phyloP scores from a whole-genome alignment of 2,113 vertebrate species.

The Cebidichthys violaceus region DNA sequence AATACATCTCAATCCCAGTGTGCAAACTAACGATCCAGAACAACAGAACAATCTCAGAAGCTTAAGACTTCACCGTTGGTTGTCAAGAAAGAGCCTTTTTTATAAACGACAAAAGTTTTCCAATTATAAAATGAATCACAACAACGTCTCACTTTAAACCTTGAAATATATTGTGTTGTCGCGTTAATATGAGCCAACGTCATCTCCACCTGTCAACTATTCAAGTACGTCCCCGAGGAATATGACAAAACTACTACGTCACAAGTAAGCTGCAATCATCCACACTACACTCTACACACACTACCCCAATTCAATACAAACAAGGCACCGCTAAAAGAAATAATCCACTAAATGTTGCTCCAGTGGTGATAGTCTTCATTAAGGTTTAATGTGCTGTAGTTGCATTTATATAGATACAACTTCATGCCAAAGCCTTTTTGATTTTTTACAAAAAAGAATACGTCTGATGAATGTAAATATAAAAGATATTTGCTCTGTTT shows the following conservation, averaged over 20 bases:
- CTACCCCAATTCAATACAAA: neutral
- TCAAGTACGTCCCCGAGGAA: neutral
- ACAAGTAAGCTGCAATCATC: neutral
- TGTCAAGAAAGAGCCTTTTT: neutral
- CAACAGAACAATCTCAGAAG: neutral
- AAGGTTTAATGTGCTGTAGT: neutral
- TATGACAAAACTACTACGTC: neutral
- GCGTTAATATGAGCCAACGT: neutral
- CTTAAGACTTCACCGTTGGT: neutral
- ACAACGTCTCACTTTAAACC: neutral
- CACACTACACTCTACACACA: neutral
- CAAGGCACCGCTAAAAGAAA: neutral
- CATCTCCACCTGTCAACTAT: neutral
- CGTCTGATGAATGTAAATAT: neutral
- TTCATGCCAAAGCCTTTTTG: neutral
- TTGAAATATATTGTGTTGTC: too few relatives aligned
- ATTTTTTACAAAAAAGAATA: neutral
- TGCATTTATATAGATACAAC: neutral
- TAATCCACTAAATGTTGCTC: constrained; percentile 1
- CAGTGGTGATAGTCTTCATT: neutral
- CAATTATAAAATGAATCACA: neutral
- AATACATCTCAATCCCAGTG: constrained; percentile 15
- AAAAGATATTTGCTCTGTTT: neutral
- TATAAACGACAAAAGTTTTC: neutral
- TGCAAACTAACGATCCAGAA: constrained; percentile 42